Percentiles rank a stretch among this genome's conserved stretches.
phyloP scores from a whole-genome alignment of 2,797 vertebrate genomes.

The Cryptoprocta ferox region DNA sequence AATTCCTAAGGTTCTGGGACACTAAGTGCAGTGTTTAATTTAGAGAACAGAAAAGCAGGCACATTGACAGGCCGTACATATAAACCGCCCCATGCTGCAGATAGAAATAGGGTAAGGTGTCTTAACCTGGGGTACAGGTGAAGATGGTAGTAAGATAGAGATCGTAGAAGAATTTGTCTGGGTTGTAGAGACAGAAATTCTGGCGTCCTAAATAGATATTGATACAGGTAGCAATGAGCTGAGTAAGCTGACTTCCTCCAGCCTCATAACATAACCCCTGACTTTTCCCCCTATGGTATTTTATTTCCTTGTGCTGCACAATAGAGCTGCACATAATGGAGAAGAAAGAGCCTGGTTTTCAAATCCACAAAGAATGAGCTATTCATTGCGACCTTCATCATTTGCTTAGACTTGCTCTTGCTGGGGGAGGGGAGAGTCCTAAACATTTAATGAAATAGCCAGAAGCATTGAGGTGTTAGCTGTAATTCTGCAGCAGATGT shows the following conservation, averaged over 20 bases:
- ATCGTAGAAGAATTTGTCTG: background rate
- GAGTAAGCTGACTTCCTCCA: background rate
- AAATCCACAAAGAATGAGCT: constrained; percentile 36
- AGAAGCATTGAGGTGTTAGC: constrained; percentile 23
- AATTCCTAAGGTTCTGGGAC: background rate
- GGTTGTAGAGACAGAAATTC: background rate
- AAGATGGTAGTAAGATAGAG: background rate
- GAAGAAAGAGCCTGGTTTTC: background rate
- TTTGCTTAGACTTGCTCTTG: constrained; percentile 34
- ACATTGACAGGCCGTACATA: background rate
- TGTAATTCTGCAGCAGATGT: background rate
- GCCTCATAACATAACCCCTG: background rate
- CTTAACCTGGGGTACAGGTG: background rate
- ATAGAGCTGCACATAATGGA: background rate
- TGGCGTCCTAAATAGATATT: background rate
- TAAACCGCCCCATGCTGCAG: background rate
- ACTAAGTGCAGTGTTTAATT: background rate
- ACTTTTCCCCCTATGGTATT: background rate
- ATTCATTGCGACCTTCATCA: constrained; percentile 55
- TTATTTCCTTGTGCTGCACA: constrained; percentile 14
- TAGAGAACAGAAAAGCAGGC: background rate
- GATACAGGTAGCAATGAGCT: background rate
- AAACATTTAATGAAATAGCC: background rate
- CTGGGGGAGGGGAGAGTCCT: background rate
- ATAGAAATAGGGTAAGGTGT: background rate